A percentile compares a stretch with the other conserved stretches of the same genome.
Evolutionary conservation across 2,888 invertebrate genomes (phyloP).

Genomic region (Nymphalis c-album): DNA sequence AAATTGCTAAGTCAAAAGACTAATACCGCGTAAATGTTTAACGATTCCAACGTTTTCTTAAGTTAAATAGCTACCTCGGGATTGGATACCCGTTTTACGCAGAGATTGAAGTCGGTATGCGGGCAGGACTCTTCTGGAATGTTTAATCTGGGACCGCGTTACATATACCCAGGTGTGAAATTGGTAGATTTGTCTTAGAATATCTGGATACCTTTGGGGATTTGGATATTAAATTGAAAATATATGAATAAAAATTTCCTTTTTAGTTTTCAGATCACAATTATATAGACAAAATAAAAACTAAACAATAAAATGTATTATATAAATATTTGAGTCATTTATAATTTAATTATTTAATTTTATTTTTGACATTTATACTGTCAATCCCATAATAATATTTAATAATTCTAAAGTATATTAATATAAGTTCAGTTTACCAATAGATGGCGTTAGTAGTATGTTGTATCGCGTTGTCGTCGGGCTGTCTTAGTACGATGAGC

Average conservation of each 20-base stretch:
- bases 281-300: too few species aligned
- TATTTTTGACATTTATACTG: too few species aligned
- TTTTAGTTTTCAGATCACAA: neutral
- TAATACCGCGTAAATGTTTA: neutral
- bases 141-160: conserved; percentile 37
- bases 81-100: conserved; percentile 25
- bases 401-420: too few species aligned
- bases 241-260: neutral
- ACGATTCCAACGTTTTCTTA: conserved; percentile 17
- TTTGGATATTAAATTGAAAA: neutral
- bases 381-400: too few species aligned
- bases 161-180: conserved; percentile 8
- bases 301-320: too few species aligned
- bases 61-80: conserved; percentile 26
- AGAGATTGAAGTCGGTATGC: conserved; percentile 34
- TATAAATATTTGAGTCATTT: too few species aligned
- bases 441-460: too few species aligned
- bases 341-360: too few species aligned
- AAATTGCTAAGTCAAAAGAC: neutral
- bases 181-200: conserved; percentile 9
- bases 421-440: too few species aligned
- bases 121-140: conserved; percentile 28
- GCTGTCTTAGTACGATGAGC: too few species aligned
- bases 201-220: neutral
- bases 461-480: too few species aligned